phyloP scores from a whole-genome alignment of 2,113 vertebrate genomes.

The Eudorcas thomsonii region DNA sequence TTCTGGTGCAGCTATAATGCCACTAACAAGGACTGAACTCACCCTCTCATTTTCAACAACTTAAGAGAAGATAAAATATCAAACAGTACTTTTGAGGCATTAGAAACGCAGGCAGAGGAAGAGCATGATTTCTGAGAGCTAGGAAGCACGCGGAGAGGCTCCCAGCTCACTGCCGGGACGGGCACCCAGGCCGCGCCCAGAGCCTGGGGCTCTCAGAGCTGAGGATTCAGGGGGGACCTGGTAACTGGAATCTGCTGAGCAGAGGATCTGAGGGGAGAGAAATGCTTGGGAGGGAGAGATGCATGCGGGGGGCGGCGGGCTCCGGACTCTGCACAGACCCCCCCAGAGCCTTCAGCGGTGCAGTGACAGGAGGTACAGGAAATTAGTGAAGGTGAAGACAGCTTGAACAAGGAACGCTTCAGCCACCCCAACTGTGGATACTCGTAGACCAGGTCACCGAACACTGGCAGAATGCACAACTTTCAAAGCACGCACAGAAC shows the following conservation, averaged over 20 bases:
- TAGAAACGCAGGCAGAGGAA: accelerated
- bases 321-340: accelerated
- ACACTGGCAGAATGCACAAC: accelerated
- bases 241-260: neutral
- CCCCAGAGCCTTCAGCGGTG: accelerated
- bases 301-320: accelerated
- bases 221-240: accelerated
- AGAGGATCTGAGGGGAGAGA: accelerated
- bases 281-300: accelerated
- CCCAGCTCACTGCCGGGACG: neutral
- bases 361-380: neutral
- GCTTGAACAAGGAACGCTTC: accelerated
- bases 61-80: no score
- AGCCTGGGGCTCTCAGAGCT: neutral
- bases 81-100: accelerated
- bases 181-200: accelerated
- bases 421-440: neutral
- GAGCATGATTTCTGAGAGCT: neutral
- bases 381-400: no score
- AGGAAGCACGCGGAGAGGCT: neutral
- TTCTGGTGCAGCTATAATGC: accelerated
- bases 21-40: neutral
- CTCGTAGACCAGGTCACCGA: accelerated
- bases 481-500: neutral
- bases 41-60: neutral